Evolutionary conservation across 2,113 vertebrate genomes (phyloP).

Genomic region (Neodon shergylaensis): DNA sequence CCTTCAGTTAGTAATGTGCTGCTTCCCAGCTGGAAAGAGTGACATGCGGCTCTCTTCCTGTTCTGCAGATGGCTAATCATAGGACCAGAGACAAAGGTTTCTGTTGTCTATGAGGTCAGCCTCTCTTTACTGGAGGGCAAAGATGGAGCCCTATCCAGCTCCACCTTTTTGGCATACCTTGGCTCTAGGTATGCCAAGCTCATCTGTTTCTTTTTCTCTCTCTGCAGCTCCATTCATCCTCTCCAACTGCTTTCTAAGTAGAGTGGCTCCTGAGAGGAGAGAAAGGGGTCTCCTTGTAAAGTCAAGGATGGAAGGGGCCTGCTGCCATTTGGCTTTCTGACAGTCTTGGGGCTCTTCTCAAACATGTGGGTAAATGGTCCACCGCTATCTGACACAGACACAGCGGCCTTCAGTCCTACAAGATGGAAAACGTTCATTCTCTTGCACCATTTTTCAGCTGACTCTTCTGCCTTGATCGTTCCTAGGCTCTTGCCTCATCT

Average conservation of each 20-base stretch:
- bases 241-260: not conserved
- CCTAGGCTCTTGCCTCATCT: not conserved
- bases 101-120: not conserved
- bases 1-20: constrained; percentile 47
- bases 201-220: not conserved
- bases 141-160: not conserved
- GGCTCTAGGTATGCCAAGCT: not conserved
- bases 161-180: not conserved
- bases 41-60: not conserved
- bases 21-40: not conserved
- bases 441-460: not conserved
- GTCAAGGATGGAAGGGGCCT: not conserved
- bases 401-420: not conserved
- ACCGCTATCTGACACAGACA: not conserved
- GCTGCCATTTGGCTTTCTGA: not conserved
- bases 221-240: not conserved
- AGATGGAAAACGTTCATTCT: not conserved
- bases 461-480: not conserved
- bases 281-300: not conserved
- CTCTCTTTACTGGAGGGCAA: no score
- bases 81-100: not conserved
- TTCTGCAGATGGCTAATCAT: not conserved
- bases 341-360: not conserved
- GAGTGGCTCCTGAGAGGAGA: not conserved
- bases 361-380: not conserved